These are phyloP conservation scores for Diprion similis DNA, from an alignment of 1,140 invertebrate genomes.

Conservation along the genomic window DNA sequence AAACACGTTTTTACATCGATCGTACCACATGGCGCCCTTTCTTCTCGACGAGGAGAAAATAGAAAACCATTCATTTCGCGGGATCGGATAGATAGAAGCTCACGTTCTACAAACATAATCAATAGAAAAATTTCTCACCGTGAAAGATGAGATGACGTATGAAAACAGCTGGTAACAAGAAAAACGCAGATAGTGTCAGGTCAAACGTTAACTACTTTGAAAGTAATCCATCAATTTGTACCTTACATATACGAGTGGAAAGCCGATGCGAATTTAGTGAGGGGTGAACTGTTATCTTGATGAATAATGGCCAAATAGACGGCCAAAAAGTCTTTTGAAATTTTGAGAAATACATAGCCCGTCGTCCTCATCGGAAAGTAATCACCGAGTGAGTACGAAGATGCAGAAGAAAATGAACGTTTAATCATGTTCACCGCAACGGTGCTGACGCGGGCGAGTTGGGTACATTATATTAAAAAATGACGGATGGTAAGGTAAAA, in stretches of 20 bases:
- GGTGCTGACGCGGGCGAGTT: background rate
- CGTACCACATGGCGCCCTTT: no score
- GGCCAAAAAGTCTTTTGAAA: no score
- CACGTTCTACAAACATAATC: no score
- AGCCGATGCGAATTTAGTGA: background rate
- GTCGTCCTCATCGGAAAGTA: background rate
- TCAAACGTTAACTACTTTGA: background rate
- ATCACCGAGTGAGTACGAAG: background rate
- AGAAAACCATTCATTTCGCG: no score
- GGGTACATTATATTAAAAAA: background rate
- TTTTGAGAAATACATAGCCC: background rate
- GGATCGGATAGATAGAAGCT: no score
- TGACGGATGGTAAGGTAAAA: background rate
- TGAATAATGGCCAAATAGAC: background rate
- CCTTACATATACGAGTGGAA: background rate
- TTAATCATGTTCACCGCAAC: background rate
- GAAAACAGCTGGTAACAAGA: background rate
- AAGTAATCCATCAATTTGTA: background rate
- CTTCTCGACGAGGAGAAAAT: no score
- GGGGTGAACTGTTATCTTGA: background rate
- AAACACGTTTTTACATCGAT: no score
- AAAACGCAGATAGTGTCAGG: background rate
- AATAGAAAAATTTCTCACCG: no score
- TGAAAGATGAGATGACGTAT: background rate
- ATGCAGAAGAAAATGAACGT: background rate